Base-by-base conservation (phyloP, 1,140 invertebrate genomes). In the Diorhabda carinulata region DNA sequence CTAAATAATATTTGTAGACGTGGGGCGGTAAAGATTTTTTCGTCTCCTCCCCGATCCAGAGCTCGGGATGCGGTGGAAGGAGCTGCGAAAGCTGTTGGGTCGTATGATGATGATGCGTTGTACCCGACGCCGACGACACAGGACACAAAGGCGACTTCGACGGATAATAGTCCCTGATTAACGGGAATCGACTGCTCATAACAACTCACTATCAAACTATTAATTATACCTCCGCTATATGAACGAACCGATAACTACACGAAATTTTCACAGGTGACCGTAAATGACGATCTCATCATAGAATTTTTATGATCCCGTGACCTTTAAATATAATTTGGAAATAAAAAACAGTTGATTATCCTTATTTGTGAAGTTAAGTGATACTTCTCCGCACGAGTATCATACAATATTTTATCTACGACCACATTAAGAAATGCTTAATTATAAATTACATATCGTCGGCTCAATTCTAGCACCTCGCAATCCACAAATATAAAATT, bases 1-100 rank as follows among this genome's bases (percentile, higher is more conserved):
- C 85, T 73, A 88, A 84, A 76, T 90, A 90, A 79, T 90, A 89
- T 77, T 88, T 88, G 78, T 88, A 89, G 72, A 90, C 87, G 72
- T 90, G 87, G n/a, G 83, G 82, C 2, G 88, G 88, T 74, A 89
- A 75, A 0, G 85, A 82, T 42, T 84, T 82, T 70, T 85, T 86
- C 40, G 88, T 89, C 78, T 90, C 88, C 75, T 88, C 86, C 9
- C 88, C 88, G 72, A 90, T 89, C 88, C 88, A 90, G 72, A 85
- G 84, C 62, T 85, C 78, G 70, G 69, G 67, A 66, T 57, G 58
- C 47, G 6, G 47, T n/a, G 67, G 66, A 72, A 68, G 63, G 47
- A 67, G 67, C 45, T 68, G 66, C 44, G 66, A 68, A 67, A 62
- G 70, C 72, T 10, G 68, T 64, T 64, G 80, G 77, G 0, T 80